Evolutionary conservation across 2,888 invertebrate genomes (phyloP).

Genomic region (Drosophila multiciliata): DNA sequence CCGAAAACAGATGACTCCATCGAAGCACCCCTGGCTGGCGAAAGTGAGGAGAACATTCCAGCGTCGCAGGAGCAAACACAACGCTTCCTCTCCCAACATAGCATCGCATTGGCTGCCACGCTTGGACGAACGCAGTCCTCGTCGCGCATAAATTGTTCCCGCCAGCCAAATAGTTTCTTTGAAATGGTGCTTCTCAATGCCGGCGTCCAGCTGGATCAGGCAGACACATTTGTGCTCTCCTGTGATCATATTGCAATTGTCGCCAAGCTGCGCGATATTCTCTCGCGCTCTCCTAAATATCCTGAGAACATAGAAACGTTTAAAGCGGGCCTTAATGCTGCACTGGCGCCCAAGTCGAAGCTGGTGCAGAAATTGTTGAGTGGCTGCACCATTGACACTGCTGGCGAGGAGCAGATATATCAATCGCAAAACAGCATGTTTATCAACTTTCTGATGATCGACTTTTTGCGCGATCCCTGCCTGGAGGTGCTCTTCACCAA

Average conservation of each 20-base stretch:
- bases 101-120: constrained; percentile 74
- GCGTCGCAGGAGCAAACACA: constrained; percentile 84
- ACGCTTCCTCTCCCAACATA: constrained; percentile 84
- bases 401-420: constrained; percentile 79
- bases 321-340: constrained; percentile 85
- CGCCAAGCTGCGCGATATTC: constrained; percentile 85
- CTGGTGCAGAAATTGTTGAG: constrained; percentile 79
- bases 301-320: constrained; percentile 87
- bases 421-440: constrained; percentile 87
- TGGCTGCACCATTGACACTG: constrained; percentile 82
- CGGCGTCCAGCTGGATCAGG: constrained; percentile 81
- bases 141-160: constrained; percentile 57
- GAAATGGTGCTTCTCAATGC: constrained; percentile 82
- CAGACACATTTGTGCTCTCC: constrained; percentile 80
- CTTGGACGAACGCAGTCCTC: constrained; percentile 80
- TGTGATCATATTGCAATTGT: constrained; percentile 86
- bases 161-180: constrained; percentile 83
- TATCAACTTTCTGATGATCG: constrained; percentile 88
- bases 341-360: constrained; percentile 77
- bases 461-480: constrained; percentile 87
- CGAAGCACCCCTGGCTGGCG: constrained; percentile 51
- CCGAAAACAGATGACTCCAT: constrained; percentile 35
- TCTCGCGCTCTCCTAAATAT: constrained; percentile 85
- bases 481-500: constrained; percentile 88
- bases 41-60: constrained; percentile 83